A percentile compares a stretch with the other conserved stretches of the same genome.
Evolutionary conservation across 2,888 invertebrate genomes (phyloP).

Genomic region (Tanypteryx hageni): DNA sequence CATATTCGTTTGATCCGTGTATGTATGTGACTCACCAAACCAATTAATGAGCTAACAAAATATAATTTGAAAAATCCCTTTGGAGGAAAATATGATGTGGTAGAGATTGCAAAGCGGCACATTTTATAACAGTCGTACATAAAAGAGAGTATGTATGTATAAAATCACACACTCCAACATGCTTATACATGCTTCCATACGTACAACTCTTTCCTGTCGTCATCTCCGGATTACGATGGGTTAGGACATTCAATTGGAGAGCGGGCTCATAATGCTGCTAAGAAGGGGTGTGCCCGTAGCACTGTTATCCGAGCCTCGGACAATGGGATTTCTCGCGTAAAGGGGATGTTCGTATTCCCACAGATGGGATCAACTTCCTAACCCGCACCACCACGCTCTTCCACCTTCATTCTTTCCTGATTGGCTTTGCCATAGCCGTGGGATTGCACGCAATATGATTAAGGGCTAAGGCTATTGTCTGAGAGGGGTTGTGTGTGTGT

Average conservation of each 20-base stretch:
- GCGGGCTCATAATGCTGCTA: background rate
- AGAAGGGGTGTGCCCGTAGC: constrained; percentile 1
- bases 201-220: background rate
- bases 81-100: too few relatives aligned
- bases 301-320: constrained; percentile 42
- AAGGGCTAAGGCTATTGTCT: constrained; percentile 33
- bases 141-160: background rate
- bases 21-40: too few relatives aligned
- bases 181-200: background rate
- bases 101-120: too few relatives aligned
- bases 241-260: constrained; percentile 28
- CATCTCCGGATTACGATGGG: background rate
- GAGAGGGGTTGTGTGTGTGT: background rate
- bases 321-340: constrained; percentile 42
- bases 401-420: constrained; percentile 63
- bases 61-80: too few relatives aligned
- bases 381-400: background rate
- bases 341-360: background rate
- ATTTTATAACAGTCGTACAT: too few relatives aligned
- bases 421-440: constrained; percentile 49
- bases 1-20: too few relatives aligned
- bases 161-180: background rate
- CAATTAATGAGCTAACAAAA: too few relatives aligned
- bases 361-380: constrained; percentile 46
- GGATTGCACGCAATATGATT: constrained; percentile 62